Evolutionary conservation across 2,113 vertebrate species (phyloP).

Genomic region (Plecturocebus donacophilus): DNA sequence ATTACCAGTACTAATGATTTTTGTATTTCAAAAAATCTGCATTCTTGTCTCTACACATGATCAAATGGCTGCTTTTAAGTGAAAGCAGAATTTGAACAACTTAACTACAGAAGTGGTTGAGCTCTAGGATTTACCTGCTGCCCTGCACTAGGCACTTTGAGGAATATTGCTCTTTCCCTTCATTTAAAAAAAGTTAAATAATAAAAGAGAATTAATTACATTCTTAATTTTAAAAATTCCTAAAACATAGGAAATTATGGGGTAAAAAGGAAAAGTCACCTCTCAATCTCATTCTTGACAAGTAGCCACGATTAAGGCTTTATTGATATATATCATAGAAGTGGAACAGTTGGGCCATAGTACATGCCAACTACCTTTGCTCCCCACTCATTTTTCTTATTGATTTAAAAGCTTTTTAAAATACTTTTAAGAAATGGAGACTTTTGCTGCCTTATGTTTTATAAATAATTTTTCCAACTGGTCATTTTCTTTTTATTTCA

Average conservation of each 20-base stretch:
- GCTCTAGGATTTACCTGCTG: neutral
- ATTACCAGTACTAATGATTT: slow-evolving; percentile 35
- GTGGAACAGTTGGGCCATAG: neutral
- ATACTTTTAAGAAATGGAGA: neutral
- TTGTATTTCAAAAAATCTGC: neutral
- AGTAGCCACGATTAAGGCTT: neutral
- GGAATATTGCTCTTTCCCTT: neutral
- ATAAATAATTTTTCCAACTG: neutral
- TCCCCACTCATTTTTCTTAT: neutral
- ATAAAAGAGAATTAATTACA: neutral
- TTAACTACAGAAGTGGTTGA: neutral
- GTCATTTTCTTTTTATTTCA: neutral
- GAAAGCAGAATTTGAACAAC: neutral
- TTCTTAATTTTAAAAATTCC: neutral
- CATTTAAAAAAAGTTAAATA: neutral
- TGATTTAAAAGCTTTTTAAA: neutral
- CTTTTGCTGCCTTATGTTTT: neutral
- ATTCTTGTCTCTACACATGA: neutral
- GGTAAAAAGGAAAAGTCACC: neutral
- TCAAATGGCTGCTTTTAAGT: neutral
- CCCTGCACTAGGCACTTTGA: neutral
- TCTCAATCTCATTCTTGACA: neutral
- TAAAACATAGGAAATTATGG: neutral
- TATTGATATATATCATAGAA: neutral
- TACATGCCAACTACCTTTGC: neutral